phyloP scores from a whole-genome alignment of 2,113 vertebrate genomes.

The Platycercus adscitus region DNA sequence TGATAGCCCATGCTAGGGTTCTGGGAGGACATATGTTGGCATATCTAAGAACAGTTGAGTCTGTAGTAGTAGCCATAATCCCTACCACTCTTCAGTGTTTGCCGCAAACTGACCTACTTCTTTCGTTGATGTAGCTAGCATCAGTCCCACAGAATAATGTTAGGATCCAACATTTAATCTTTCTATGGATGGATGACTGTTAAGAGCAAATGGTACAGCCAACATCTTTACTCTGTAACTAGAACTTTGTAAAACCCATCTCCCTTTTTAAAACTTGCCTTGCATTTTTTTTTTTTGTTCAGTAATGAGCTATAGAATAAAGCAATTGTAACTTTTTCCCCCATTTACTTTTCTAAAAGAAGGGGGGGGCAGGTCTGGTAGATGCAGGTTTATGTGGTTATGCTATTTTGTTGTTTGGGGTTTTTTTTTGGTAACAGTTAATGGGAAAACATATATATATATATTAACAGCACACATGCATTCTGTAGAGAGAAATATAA shows the following conservation, averaged over 20 bases:
- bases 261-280: not conserved
- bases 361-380: not conserved
- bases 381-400: not conserved
- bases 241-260: not conserved
- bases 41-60: not conserved
- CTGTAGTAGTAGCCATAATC: not conserved
- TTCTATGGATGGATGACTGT: not conserved
- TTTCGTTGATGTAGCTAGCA: not conserved
- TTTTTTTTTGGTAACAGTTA: not conserved
- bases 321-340: not conserved
- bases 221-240: not conserved
- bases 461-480: not conserved
- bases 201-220: not conserved
- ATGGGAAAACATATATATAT: not conserved
- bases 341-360: not conserved
- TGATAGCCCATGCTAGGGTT: not conserved
- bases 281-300: not conserved
- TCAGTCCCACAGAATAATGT: not conserved
- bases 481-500: not conserved
- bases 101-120: not conserved
- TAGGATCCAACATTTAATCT: not conserved
- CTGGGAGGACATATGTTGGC: not conserved
- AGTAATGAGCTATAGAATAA: not conserved
- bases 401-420: not conserved
- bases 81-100: not conserved